Evolutionary conservation across 2,113 vertebrate species (phyloP).

Genomic region (Melospiza melodia): DNA sequence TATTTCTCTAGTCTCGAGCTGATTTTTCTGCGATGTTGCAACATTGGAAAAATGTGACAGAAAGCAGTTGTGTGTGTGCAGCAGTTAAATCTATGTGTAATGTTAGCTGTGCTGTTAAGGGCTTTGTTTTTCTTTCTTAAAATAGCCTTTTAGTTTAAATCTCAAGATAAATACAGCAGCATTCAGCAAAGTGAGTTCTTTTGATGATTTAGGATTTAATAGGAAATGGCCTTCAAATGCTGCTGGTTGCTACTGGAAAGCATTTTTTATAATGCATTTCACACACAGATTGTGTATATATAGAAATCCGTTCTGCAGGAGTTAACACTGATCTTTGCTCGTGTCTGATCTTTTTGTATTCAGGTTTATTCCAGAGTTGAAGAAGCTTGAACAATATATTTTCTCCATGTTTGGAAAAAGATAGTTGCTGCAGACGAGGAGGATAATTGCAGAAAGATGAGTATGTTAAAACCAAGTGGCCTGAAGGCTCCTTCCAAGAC

Average conservation of each 20-base stretch:
- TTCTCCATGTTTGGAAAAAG: conserved; percentile 74
- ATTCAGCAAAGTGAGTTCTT: neutral
- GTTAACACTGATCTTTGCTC: neutral
- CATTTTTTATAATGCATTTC: neutral
- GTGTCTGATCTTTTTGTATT: neutral
- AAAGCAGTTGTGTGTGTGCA: neutral
- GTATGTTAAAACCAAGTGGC: conserved; percentile 90
- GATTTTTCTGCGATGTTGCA: neutral
- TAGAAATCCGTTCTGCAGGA: neutral
- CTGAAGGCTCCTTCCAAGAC: conserved; percentile 95
- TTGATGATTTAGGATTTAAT: neutral
- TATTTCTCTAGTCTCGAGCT: neutral
- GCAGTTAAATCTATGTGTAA: neutral
- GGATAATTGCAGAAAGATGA: conserved; percentile 80
- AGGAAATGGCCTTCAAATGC: neutral
- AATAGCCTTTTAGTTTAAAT: conserved; percentile 23
- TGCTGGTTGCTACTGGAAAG: neutral
- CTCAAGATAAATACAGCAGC: neutral
- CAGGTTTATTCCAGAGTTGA: conserved; percentile 71
- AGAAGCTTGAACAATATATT: conserved; percentile 38
- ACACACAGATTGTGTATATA: neutral
- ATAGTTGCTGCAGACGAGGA: conserved; percentile 46
- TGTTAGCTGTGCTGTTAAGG: neutral
- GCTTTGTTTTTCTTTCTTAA: conserved; percentile 33
- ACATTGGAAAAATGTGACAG: neutral